Percentiles rank a stretch among this genome's conserved stretches.
These are phyloP conservation scores for Hepsetus odoe DNA, from an alignment of 2,113 vertebrate genomes.

Conservation along the genomic window DNA sequence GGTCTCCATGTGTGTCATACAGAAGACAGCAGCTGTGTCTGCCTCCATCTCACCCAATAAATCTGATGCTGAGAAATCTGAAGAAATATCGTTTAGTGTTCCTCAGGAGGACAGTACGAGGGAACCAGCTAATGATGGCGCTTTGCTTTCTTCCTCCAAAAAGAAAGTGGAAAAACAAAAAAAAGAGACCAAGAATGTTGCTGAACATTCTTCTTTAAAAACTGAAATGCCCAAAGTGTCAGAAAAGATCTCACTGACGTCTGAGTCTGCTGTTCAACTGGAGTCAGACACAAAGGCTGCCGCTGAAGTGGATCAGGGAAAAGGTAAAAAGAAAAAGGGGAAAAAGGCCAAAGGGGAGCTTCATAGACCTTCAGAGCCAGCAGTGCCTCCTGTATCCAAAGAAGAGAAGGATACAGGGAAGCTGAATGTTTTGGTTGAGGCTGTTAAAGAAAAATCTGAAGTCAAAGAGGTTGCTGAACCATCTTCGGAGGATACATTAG, in stretches of 20 bases:
- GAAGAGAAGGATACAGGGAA: not conserved
- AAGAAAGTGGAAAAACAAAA: constrained; percentile 11
- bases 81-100: not conserved
- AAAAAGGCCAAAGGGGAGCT: not conserved
- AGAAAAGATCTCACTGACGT: not conserved
- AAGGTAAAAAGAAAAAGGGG: not conserved
- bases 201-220: constrained; percentile 18
- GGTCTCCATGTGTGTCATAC: not conserved
- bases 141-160: constrained; percentile 1
- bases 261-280: not conserved
- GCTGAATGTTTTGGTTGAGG: constrained; percentile 7
- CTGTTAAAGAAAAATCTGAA: constrained; percentile 28
- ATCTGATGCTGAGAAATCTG: constrained; percentile 52
- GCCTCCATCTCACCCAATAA: constrained; percentile 38
- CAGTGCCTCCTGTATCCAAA: not conserved
- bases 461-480: constrained; percentile 36
- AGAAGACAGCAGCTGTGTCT: constrained; percentile 5
- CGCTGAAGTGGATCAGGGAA: constrained; percentile 22
- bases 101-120: constrained; percentile 14
- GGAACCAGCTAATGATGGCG: not conserved
- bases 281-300: constrained; percentile 16
- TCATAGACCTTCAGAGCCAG: not conserved
- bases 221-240: constrained; percentile 13
- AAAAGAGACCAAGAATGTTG: not conserved
- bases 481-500: constrained; percentile 26